Conservation (phyloP, 2,888 invertebrate genomes). For the Cosmia pyralina region DNA sequence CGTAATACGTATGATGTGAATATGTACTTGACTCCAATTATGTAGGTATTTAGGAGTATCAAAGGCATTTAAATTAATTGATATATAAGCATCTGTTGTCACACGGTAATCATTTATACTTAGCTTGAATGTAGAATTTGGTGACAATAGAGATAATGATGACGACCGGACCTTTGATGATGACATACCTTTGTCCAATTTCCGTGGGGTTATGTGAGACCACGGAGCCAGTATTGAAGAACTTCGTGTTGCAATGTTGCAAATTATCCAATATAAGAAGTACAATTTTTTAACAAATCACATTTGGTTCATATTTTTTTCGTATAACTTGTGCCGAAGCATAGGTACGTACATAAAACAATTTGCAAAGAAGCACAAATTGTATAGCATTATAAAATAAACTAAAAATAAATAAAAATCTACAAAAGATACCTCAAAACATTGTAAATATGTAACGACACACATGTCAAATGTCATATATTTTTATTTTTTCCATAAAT, state of each 20-base stretch:
- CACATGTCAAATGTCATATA: constrained; percentile 30
- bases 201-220: background rate
- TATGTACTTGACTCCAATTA: no score
- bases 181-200: constrained; percentile 31
- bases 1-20: no score
- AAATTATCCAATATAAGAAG: constrained; percentile 16
- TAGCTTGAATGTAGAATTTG: background rate
- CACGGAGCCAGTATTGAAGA: constrained; percentile 22
- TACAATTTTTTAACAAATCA: constrained; percentile 26
- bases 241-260: constrained; percentile 3
- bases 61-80: background rate
- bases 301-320: constrained; percentile 45
- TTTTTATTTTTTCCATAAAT: constrained; percentile 15
- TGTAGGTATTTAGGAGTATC: no score
- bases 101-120: background rate
- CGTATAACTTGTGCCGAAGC: constrained; percentile 13
- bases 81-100: background rate
- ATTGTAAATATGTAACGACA: constrained; percentile 32
- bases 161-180: no score
- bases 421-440: constrained; percentile 52
- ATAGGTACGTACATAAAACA: constrained; percentile 28
- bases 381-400: constrained; percentile 60
- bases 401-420: constrained; percentile 50
- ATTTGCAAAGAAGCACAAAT: constrained; percentile 39
- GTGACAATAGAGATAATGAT: background rate